These are phyloP conservation scores for Ophioninae sp. DNA, from an alignment of 2,888 invertebrate species.

Conservation along the genomic window DNA sequence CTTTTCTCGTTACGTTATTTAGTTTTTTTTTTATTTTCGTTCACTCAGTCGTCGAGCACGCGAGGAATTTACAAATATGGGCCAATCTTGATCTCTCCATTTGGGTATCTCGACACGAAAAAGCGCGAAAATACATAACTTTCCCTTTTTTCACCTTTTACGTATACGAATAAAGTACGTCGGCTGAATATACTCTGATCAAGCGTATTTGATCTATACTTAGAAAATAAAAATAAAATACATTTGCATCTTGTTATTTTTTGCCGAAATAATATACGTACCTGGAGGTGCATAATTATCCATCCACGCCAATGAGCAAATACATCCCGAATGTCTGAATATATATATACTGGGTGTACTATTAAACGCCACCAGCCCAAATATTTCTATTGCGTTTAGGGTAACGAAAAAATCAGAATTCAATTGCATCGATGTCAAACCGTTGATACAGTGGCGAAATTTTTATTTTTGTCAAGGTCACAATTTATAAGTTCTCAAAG, in stretches of 20 bases:
- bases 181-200: background rate
- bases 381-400: too few species aligned
- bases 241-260: background rate
- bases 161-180: background rate
- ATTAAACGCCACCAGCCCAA: too few species aligned
- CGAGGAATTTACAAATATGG: background rate
- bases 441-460: too few species aligned
- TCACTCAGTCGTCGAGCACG: background rate
- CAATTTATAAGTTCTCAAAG: too few species aligned
- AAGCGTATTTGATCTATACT: background rate
- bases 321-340: conserved; percentile 3
- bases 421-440: too few species aligned
- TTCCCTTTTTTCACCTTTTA: background rate
- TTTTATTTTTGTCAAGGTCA: too few species aligned
- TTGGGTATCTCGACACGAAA: background rate
- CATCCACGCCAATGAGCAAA: background rate
- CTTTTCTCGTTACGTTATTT: background rate
- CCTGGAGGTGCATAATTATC: background rate
- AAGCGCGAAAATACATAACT: background rate
- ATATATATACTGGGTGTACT: background rate
- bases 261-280: background rate
- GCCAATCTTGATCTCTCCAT: background rate
- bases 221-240: background rate
- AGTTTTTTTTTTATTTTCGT: background rate
- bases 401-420: too few species aligned